Percentiles rank a stretch among this genome's conserved stretches.
These are phyloP conservation scores for Bursaphelenchus okinawaensis DNA, from an alignment of 2,888 invertebrate species.

Conservation along the genomic window DNA sequence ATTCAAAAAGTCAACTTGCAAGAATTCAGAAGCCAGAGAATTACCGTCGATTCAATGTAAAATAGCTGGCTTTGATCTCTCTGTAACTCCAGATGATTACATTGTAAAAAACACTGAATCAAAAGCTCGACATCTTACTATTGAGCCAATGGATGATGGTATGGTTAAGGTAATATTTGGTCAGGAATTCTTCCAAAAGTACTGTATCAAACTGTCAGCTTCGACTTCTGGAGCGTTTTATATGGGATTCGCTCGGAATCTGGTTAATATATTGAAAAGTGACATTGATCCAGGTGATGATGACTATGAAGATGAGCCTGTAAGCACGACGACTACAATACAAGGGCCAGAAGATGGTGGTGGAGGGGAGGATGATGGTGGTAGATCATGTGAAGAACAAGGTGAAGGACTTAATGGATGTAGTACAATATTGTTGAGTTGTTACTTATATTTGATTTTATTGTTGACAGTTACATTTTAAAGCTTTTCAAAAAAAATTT, in stretches of 20 bases:
- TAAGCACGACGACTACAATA: too few species aligned
- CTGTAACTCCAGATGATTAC: not conserved
- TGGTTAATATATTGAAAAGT: not conserved
- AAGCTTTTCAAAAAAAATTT: too few species aligned
- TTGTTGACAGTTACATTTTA: too few species aligned
- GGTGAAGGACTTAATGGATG: too few species aligned
- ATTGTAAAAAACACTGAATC: not conserved
- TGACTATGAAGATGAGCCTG: not conserved
- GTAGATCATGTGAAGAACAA: too few species aligned
- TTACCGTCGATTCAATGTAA: not conserved
- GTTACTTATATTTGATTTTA: too few species aligned
- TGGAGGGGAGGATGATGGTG: too few species aligned
- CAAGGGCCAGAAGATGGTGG: too few species aligned
- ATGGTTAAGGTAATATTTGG: not conserved
- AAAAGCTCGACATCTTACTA: not conserved
- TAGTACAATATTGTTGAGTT: too few species aligned
- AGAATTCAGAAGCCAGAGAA: not conserved
- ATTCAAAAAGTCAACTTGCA: not conserved
- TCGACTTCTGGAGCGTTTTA: not conserved
- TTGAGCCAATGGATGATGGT: not conserved
- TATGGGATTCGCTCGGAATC: not conserved
- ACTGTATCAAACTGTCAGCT: not conserved
- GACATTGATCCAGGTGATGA: not conserved
- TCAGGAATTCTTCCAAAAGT: not conserved
- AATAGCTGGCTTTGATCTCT: not conserved